Evolutionary conservation across 2,113 vertebrate species (phyloP), one percentile per base, ranked within the genome.

Genomic region (Ophiodon elongatus): DNA sequence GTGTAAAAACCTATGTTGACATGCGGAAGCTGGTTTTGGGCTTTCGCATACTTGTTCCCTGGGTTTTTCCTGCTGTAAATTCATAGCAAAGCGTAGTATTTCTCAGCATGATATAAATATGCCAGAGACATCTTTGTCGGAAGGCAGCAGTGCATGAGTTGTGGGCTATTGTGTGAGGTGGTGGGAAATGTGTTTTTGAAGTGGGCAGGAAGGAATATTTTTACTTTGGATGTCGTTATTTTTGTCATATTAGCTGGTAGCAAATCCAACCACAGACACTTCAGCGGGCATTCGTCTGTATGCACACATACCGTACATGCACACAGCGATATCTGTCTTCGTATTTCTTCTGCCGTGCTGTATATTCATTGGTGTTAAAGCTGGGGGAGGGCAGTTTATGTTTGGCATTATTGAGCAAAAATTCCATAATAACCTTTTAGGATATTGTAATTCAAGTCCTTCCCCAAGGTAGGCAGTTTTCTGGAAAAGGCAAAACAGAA

Each of bases 51-150:
- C 29, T 79, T 64, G 50, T 31, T 41, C 67, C 43, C 21, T 35
- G 47, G 8, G 56, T 72, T 82, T 74, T 80, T 83, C 80, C 75
- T 78, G 79, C 67, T 80, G 82, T 88, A 86, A 85, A 80, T 85
- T 76, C 72, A 70, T 56, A 6, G 14, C 57, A 47, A 13, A 60
- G 59, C 33, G 4, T 23, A 21, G 70, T 31, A 59, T 56, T 73
- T 84, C 64, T 23, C 79, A n/a, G 82, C 6, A 2, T 47, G 66
- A 41, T 45, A 60, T 81, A 52, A 80, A 81, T 83, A 76, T 69
- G 67, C 47, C 81, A 62, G 60, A 41, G 80, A 66, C 37, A 23
- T 80, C 69, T 71, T 79, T 76, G 83, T 83, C 31, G 1, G 17
- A 79, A 62, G 62, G 68, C 27, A 1, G 13, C 66, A 15, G 76